These are phyloP conservation scores for Syngnathoides biaculeatus DNA, from an alignment of 2,113 vertebrate species.

Conservation along the genomic window DNA sequence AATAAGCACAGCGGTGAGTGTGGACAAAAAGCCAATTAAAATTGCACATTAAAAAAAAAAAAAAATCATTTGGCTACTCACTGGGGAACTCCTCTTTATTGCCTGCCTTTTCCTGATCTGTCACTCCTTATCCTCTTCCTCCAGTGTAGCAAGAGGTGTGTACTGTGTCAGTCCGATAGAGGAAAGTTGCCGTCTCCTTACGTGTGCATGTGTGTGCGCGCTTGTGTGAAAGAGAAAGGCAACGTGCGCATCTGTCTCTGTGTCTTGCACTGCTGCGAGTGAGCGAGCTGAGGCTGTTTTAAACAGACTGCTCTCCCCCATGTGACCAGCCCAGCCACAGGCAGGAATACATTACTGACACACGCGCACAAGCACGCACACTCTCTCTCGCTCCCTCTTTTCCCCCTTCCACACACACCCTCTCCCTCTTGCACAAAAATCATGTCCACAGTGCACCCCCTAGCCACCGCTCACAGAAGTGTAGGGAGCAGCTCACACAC, in stretches of 20 bases:
- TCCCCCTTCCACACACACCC: slow-evolving; percentile 15
- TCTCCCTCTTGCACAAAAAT: slow-evolving; percentile 41
- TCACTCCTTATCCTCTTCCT: slow-evolving; percentile 62
- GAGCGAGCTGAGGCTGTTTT: slow-evolving; percentile 77
- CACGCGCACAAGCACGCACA: background rate
- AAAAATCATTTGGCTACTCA: slow-evolving; percentile 54
- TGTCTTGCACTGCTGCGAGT: slow-evolving; percentile 74
- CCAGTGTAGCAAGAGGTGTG: slow-evolving; percentile 36
- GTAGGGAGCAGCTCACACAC: slow-evolving; percentile 45
- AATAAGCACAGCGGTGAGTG: slow-evolving; percentile 4
- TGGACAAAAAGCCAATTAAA: slow-evolving; percentile 18
- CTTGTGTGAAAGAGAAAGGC: slow-evolving; percentile 30
- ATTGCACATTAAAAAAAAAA: background rate
- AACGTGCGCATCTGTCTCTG: slow-evolving; percentile 66
- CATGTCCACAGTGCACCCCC: slow-evolving; percentile 75
- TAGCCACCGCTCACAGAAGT: slow-evolving; percentile 73
- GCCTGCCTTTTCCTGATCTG: slow-evolving; percentile 51
- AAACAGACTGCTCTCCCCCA: slow-evolving; percentile 79
- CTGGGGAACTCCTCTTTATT: slow-evolving; percentile 49
- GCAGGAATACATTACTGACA: slow-evolving; percentile 72
- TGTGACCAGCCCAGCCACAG: slow-evolving; percentile 79
- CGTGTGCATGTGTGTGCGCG: slow-evolving; percentile 36
- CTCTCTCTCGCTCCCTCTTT: slow-evolving; percentile 17
- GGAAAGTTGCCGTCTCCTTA: slow-evolving; percentile 62
- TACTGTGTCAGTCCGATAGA: slow-evolving; percentile 64